Percentiles rank a stretch among this genome's conserved stretches.
Conservation (phyloP, 2,888 invertebrate genomes). For the Lamellibrachia columna region DNA sequence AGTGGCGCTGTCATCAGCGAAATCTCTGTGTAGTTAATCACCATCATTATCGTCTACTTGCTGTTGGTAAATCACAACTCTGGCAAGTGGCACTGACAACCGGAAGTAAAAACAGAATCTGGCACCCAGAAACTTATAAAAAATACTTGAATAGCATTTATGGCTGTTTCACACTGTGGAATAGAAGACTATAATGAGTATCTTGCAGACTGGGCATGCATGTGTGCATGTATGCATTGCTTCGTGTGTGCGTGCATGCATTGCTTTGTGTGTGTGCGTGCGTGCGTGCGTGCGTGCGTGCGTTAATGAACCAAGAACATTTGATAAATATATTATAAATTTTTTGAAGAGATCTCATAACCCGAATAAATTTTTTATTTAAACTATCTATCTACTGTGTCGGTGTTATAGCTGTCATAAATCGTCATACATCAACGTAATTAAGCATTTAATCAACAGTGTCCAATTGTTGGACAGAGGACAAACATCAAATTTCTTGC, state of each 20-base stretch:
- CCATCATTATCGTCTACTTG: constrained; percentile 5
- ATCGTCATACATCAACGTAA: background rate
- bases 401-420: background rate
- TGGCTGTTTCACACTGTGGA: background rate
- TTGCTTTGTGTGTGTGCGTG: constrained; percentile 7
- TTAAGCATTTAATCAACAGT: no score
- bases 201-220: background rate
- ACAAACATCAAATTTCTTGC: no score
- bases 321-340: background rate
- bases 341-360: background rate
- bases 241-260: background rate
- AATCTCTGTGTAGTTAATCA: background rate
- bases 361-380: background rate
- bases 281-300: background rate
- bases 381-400: background rate
- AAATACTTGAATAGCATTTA: background rate
- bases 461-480: no score
- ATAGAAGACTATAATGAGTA: background rate
- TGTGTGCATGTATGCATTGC: background rate
- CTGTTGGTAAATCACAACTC: background rate
- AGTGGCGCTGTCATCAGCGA: background rate
- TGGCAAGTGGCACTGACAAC: background rate
- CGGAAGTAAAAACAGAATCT: background rate
- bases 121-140: background rate
- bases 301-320: background rate